phyloP scores from a whole-genome alignment of 2,888 invertebrate species.

The Belgica antarctica region DNA sequence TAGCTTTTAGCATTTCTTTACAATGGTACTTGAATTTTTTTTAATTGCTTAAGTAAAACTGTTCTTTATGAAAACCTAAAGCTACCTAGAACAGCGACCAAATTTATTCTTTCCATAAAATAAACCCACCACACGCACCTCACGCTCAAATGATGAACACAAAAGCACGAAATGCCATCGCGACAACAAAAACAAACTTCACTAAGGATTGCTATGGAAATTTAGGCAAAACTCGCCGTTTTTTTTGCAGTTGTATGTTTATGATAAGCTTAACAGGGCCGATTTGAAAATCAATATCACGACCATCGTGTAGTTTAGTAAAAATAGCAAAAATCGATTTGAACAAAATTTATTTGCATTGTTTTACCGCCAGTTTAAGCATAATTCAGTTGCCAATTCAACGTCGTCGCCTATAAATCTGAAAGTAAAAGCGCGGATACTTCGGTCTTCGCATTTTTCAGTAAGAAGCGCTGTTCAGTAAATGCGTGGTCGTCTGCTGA shows the following conservation, averaged over 20 bases:
- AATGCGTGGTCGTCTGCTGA: slow-evolving; percentile 17
- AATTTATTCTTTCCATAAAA: no score
- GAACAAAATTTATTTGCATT: neutral
- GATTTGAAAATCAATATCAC: slow-evolving; percentile 37
- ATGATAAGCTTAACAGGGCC: slow-evolving; percentile 1
- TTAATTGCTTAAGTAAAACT: no score
- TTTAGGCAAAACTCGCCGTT: neutral
- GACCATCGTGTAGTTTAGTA: slow-evolving; percentile 32
- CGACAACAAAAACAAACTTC: slow-evolving; percentile 10
- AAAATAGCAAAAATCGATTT: slow-evolving; percentile 25
- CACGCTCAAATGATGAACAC: neutral
- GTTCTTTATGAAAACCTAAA: no score
- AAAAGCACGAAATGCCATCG: neutral
- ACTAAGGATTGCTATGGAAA: neutral
- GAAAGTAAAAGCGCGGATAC: neutral
- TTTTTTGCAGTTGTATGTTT: neutral
- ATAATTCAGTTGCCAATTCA: slow-evolving; percentile 11
- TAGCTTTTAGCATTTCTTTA: no score
- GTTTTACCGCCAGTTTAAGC: neutral
- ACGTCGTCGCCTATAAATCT: slow-evolving; percentile 7
- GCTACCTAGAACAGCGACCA: no score
- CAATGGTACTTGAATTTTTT: no score
- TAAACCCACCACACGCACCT: neutral
- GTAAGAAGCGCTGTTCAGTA: slow-evolving; percentile 5
- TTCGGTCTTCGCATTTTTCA: neutral